phyloP scores from a whole-genome alignment of 2,888 invertebrate genomes.

The Zele albiditarsus region DNA sequence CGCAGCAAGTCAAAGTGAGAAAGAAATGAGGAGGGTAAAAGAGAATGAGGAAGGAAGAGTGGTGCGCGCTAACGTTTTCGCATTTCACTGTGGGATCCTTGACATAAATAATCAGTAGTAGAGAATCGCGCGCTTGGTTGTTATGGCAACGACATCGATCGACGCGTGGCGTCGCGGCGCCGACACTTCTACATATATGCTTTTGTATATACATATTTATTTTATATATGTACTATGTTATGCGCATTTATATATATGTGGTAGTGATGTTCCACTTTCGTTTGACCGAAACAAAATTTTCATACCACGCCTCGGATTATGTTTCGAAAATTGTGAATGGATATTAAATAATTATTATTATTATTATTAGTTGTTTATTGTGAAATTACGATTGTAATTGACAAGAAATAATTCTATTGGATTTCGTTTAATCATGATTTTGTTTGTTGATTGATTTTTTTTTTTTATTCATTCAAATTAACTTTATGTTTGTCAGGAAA shows the following conservation, averaged over 20 bases:
- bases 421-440: too few species aligned
- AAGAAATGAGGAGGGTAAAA: not conserved
- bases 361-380: not conserved
- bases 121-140: constrained; percentile 48
- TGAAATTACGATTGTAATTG: not conserved
- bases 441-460: too few species aligned
- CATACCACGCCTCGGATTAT: not conserved
- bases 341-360: not conserved
- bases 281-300: not conserved
- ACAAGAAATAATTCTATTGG: too few species aligned
- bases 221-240: constrained; percentile 2
- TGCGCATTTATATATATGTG: constrained; percentile 1
- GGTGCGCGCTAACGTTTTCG: constrained; percentile 42
- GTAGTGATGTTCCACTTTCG: constrained; percentile 14
- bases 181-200: constrained; percentile 37
- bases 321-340: not conserved
- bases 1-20: not conserved
- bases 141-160: constrained; percentile 54
- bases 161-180: constrained; percentile 44
- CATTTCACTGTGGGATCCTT: constrained; percentile 62
- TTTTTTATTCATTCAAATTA: too few species aligned
- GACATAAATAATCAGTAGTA: constrained; percentile 69
- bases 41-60: constrained; percentile 29
- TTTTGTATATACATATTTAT: not conserved
- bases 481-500: too few species aligned